Percentiles rank a stretch among this genome's conserved stretches.
phyloP scores from a whole-genome alignment of 2,888 invertebrate genomes.

The Pyrrhia umbra region DNA sequence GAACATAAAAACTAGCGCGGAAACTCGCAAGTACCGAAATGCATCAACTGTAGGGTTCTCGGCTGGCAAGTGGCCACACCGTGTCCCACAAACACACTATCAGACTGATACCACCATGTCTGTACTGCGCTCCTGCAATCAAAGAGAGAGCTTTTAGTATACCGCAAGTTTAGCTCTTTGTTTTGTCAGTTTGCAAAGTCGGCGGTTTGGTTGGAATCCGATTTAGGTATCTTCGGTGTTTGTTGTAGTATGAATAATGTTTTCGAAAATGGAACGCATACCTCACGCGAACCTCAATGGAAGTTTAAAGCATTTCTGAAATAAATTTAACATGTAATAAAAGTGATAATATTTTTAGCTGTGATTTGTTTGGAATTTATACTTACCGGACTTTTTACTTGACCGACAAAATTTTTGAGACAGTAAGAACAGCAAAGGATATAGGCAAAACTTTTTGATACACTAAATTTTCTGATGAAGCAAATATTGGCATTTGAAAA shows the following conservation, averaged over 20 bases:
- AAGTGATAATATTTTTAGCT: too few relatives aligned
- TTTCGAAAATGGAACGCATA: neutral
- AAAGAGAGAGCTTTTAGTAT: conserved; percentile 82
- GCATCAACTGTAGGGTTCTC: conserved; percentile 78
- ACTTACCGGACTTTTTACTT: too few relatives aligned
- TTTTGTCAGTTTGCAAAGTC: conserved; percentile 43
- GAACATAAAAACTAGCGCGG: conserved; percentile 63
- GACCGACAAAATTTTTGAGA: too few relatives aligned
- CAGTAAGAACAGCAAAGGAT: too few relatives aligned
- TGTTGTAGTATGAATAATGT: neutral
- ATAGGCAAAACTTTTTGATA: too few relatives aligned
- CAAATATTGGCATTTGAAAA: too few relatives aligned
- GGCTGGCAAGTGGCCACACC: conserved; percentile 69
- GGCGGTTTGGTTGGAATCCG: conserved; percentile 36
- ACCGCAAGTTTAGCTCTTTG: conserved; percentile 72
- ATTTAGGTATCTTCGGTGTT: conserved; percentile 20
- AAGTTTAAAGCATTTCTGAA: too few relatives aligned
- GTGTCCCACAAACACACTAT: conserved; percentile 68
- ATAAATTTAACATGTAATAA: too few relatives aligned
- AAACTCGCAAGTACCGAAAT: conserved; percentile 72
- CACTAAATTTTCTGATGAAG: too few relatives aligned
- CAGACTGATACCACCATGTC: conserved; percentile 40
- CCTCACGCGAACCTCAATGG: too few relatives aligned
- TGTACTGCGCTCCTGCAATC: conserved; percentile 77
- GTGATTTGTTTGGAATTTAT: too few relatives aligned